phyloP scores from a whole-genome alignment of 2,113 vertebrate species.

The Natator depressus region DNA sequence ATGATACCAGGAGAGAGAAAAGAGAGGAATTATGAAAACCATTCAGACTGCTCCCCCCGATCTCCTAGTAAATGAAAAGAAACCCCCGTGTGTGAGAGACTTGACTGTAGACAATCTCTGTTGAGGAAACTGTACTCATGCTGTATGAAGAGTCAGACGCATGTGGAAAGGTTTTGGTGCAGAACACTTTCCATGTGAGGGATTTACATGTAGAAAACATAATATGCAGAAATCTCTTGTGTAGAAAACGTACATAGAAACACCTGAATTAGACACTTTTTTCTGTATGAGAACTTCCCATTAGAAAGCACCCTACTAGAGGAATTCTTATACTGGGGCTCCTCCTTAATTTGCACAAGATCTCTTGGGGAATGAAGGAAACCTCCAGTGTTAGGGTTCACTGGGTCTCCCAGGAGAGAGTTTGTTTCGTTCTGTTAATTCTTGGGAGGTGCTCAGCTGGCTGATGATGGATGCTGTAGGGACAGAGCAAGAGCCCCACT shows the following conservation, averaged over 20 bases:
- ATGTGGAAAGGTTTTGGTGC: not conserved
- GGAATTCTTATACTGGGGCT: not conserved
- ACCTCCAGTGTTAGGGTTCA: not conserved
- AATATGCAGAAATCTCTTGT: not conserved
- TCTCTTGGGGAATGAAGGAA: not conserved
- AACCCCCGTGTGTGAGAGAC: not conserved
- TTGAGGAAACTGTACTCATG: not conserved
- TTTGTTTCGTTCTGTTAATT: not conserved
- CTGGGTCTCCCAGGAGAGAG: not conserved
- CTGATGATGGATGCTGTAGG: not conserved
- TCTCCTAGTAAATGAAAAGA: not conserved
- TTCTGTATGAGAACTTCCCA: not conserved
- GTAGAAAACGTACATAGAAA: not conserved
- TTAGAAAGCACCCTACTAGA: rapidly evolving
- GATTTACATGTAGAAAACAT: not conserved
- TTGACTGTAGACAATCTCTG: not conserved
- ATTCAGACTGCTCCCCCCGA: not conserved
- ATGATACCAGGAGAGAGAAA: not conserved
- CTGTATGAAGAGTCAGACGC: not conserved
- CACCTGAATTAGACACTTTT: rapidly evolving
- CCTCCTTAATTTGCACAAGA: not conserved
- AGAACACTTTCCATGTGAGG: not conserved
- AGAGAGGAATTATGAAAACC: not conserved
- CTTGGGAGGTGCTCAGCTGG: not conserved
- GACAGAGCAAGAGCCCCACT: not conserved